Evolutionary conservation across 2,797 vertebrate species (phyloP).

Genomic region (Apogon talboti): DNA sequence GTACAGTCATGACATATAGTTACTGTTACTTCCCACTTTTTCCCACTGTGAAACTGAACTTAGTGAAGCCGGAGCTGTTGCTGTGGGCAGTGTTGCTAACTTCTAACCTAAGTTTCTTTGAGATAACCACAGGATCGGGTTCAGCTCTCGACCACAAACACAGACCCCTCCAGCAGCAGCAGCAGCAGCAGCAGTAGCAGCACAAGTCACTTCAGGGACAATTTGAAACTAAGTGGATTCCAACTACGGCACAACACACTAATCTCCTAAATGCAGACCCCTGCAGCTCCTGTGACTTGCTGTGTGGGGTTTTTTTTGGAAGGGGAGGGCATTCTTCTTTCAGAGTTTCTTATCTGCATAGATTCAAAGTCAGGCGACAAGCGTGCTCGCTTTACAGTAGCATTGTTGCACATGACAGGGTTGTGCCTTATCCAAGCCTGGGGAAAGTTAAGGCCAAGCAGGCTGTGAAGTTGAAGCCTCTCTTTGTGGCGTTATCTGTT

Average conservation of each 20-base stretch:
- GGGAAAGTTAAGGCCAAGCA: constrained; percentile 57
- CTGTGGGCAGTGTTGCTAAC: neutral
- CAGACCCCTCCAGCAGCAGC: constrained; percentile 16
- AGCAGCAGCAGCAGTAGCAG: no score
- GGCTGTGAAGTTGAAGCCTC: constrained; percentile 56
- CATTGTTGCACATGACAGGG: constrained; percentile 52
- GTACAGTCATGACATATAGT: neutral
- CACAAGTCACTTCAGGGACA: constrained; percentile 33
- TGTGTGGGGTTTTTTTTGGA: constrained; percentile 23
- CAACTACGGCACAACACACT: constrained; percentile 53
- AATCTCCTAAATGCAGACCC: constrained; percentile 61
- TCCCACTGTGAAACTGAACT: constrained; percentile 27
- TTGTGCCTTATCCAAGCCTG: constrained; percentile 40
- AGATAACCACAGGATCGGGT: constrained; percentile 37
- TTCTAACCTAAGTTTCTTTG: constrained; percentile 32
- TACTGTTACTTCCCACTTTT: constrained; percentile 15
- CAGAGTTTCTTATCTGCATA: constrained; percentile 45
- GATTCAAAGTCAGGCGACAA: constrained; percentile 48
- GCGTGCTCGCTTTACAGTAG: constrained; percentile 29
- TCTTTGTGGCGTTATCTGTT: constrained; percentile 66
- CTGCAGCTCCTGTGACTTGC: constrained; percentile 30
- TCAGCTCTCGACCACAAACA: constrained; percentile 35
- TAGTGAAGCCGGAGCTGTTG: constrained; percentile 4
- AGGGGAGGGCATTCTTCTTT: constrained; percentile 18
- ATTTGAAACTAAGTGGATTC: constrained; percentile 63